Percentiles rank a stretch among this genome's conserved stretches.
These are phyloP conservation scores for Hypercompe scribonia DNA, from an alignment of 2,888 invertebrate species.

Conservation along the genomic window DNA sequence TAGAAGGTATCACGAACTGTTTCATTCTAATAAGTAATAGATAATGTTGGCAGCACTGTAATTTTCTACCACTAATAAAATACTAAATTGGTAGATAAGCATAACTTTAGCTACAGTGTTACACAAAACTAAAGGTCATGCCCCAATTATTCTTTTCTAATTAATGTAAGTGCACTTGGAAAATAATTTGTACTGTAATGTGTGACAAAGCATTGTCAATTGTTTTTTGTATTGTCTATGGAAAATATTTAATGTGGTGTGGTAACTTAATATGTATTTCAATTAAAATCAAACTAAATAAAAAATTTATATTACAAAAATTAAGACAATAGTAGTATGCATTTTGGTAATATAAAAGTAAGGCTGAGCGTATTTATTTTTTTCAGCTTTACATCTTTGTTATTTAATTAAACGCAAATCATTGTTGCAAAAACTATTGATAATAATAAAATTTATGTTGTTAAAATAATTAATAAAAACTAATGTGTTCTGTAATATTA, in stretches of 20 bases:
- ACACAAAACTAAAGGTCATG: neutral
- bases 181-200: neutral
- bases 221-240: neutral
- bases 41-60: neutral
- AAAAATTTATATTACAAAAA: neutral
- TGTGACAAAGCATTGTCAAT: neutral
- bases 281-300: neutral
- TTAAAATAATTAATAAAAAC: constrained; percentile 2
- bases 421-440: constrained; percentile 13
- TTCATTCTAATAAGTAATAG: constrained; percentile 54
- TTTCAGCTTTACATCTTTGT: neutral
- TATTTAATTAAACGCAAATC: constrained; percentile 13
- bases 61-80: neutral
- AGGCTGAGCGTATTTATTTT: neutral
- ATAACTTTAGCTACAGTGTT: neutral
- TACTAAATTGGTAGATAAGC: neutral
- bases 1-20: constrained; percentile 75
- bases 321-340: neutral
- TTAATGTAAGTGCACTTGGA: constrained; percentile 14
- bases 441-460: constrained; percentile 13
- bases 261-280: too few species aligned
- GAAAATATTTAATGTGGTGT: neutral
- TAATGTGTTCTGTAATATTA: constrained; percentile 50
- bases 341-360: neutral
- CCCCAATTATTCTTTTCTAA: constrained; percentile 10